Evolutionary conservation across 2,797 vertebrate genomes (phyloP), one percentile per base, ranked within the genome.

Genomic region (Hippopotamyrus pictus): DNA sequence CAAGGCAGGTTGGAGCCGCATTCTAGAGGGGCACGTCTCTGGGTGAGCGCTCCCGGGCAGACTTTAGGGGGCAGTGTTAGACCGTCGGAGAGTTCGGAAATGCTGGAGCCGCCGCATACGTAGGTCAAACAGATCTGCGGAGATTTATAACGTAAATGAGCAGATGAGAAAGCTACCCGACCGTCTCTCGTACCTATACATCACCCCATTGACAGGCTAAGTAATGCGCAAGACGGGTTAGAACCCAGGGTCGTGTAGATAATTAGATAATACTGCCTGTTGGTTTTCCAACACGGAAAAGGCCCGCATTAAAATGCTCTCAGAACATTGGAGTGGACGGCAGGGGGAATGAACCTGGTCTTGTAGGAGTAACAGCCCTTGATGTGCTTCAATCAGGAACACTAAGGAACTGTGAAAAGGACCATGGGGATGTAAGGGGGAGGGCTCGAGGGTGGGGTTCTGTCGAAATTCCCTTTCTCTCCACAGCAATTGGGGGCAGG

Each of bases 51-150:
- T 86, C 3, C 9, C 46, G 89, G 88, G 4, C 89, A 92, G 92
- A 92, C 94, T 91, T 95, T 94, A 94, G 93, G 93, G 94, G 94
- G 94, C 94, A 94, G 93, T 94, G 90, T 94, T 94, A 90, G 94
- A 93, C 94, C 93, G 94, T 89, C 88, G 86, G 91, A 92, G 90
- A 92, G 91, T 90, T 90, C 51, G 88, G 88, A 53, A 48, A 50
- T n/a, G 1, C 46, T 7, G 9, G 22, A 91, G 65, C 89, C 87
- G 44, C 62, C 4, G 22, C 62, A 88, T 88, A 87, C 6, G 29
- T 90, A 92, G 90, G 90, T 93, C 90, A 93, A 17, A 91, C 33
- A 44, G 69, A 89, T 88, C 88, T 88, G 84, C 3, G 5, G 54
- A 89, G 90, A 90, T 92, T 92, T 92, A 90, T 53, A 90, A n/a